These are phyloP conservation scores for Philaethria dido DNA, from an alignment of 2,888 invertebrate species.

Conservation along the genomic window DNA sequence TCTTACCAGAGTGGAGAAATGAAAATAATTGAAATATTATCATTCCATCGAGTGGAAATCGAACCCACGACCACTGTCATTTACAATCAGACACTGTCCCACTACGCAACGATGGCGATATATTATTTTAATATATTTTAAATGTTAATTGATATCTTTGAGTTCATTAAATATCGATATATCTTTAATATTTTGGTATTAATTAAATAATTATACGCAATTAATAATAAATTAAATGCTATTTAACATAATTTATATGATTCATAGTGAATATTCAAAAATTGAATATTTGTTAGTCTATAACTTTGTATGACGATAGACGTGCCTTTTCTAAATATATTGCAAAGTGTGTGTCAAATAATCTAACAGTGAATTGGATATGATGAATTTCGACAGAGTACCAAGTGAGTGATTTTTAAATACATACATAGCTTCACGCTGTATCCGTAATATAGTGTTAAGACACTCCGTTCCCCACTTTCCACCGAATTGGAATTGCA, in stretches of 20 bases:
- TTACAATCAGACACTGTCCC: no score
- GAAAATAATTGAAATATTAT: no score
- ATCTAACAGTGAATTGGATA: not conserved
- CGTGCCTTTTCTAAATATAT: not conserved
- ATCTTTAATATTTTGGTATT: no score
- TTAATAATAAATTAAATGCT: conserved; percentile 1
- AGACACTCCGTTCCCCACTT: no score
- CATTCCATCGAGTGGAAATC: no score
- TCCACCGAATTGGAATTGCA: no score
- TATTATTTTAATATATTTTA: not conserved
- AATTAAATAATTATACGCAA: not conserved
- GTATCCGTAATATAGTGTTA: no score
- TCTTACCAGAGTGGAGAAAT: no score
- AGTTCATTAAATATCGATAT: not conserved
- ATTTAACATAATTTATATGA: not conserved
- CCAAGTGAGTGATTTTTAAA: conserved; percentile 2
- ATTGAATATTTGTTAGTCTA: not conserved
- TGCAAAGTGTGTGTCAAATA: not conserved
- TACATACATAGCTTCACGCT: no score
- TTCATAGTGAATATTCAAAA: not conserved
- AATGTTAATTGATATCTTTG: not conserved
- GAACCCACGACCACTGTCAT: no score
- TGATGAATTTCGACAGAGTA: conserved; percentile 9
- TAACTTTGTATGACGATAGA: not conserved
- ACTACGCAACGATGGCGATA: no score